Evolutionary conservation across 2,888 invertebrate genomes (phyloP), one percentile per base, ranked within the genome.

Genomic region (Machimus rusticus): DNA sequence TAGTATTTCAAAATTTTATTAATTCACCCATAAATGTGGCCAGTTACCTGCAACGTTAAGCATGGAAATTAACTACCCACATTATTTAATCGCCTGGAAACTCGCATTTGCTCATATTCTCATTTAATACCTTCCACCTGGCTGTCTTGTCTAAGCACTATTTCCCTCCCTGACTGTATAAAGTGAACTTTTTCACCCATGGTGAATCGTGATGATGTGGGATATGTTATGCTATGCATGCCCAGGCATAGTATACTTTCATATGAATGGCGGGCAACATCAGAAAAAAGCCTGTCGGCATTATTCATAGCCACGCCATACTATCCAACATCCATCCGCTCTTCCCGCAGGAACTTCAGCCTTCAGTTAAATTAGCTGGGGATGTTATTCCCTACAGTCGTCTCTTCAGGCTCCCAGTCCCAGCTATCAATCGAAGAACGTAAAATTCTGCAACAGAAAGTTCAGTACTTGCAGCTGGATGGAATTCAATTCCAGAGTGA

Each of bases 241-340:
- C 37, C 14, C 51, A 8, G 37, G 28, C 23, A 51, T 55, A 31
- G 28, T 14, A 51, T 55, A 31, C 34, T 81, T 81, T 55, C 23
- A 34, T 23, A 74, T 66, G 84, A 84, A 84, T 74, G 28, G 66
- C 37, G 74, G 37, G 43, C n/a, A n/a, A 82, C 82, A 43, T 82
- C 57, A 82, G 23, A 82, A 82, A 82, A 37, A 19, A 82, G 16
- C 37, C 79, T 57, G 28, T 66, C 39, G 82, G 84, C 66, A 84
- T 57, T 57, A 84, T 84, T 28, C 66, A 74, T 39, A 39, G 9
- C 1, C 8, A 39, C 39, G 16, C 23, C 43, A 66, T 37, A 84
- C 19, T 16, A 23, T 66, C 12, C 66, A 66, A 9, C 66, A 66
- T 66, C 57, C 19, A 57, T 23, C 57, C 57, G 57, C 23, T 57